Percentiles rank a stretch among this genome's conserved stretches.
Conservation (phyloP, 53 echinoderm and acorn worm genomes). For the Paracentrotus lividus region DNA sequence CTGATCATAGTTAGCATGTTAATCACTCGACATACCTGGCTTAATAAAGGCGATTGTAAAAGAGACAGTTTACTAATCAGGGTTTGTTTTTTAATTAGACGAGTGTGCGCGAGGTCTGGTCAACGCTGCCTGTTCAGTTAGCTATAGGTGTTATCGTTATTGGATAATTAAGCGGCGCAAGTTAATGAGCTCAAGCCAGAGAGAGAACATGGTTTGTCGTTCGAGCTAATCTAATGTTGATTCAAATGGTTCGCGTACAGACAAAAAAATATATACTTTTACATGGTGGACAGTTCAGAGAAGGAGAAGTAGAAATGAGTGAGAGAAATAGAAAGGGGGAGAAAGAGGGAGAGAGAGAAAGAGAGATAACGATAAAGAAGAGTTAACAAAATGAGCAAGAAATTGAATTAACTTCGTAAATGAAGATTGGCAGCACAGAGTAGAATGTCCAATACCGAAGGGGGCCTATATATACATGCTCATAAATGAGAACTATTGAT, state of each 20-base stretch:
- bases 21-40: slow-evolving; percentile 39
- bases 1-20: slow-evolving; percentile 18
- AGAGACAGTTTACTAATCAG: slow-evolving; percentile 3
- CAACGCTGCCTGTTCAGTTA: neutral
- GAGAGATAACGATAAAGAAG: neutral
- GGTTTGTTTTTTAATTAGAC: slow-evolving; percentile 53
- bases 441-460: neutral
- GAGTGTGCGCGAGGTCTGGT: neutral
- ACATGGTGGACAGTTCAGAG: neutral
- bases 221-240: slow-evolving; percentile 50
- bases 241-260: slow-evolving; percentile 41
- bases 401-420: slow-evolving; percentile 50
- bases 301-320: neutral
- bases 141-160: slow-evolving; percentile 72
- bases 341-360: neutral
- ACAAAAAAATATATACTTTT: neutral
- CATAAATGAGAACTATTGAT: slow-evolving; percentile 24
- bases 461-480: neutral
- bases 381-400: slow-evolving; percentile 20
- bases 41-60: slow-evolving; percentile 33
- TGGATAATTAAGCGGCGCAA: slow-evolving; percentile 64
- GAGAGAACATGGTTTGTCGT: neutral
- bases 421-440: slow-evolving; percentile 52
- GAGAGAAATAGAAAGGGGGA: neutral
- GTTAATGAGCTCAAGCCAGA: slow-evolving; percentile 46